A percentile compares a stretch with the other conserved stretches of the same genome.
These are phyloP conservation scores for Schizaphis graminum DNA, from an alignment of 2,888 invertebrate species.

Conservation along the genomic window DNA sequence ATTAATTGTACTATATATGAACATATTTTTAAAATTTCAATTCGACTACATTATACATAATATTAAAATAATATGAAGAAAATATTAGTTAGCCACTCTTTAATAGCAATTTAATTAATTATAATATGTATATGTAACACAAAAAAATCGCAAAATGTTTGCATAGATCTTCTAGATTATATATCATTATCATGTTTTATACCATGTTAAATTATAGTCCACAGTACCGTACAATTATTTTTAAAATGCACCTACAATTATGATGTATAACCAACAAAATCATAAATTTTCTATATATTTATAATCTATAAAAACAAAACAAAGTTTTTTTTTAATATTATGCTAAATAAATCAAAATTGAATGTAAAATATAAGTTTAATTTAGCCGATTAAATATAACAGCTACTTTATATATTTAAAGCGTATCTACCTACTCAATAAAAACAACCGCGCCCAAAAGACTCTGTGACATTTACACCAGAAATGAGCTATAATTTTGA, in stretches of 20 bases:
- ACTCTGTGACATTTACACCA: background rate
- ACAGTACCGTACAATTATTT: background rate
- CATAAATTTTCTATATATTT: background rate
- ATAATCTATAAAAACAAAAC: background rate
- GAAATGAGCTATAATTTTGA: background rate
- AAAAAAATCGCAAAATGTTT: background rate
- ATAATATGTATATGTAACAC: background rate
- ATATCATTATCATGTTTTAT: background rate
- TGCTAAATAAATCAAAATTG: background rate
- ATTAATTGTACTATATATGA: background rate
- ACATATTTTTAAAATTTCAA: background rate
- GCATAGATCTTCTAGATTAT: background rate
- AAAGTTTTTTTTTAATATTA: background rate
- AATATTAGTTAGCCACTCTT: background rate
- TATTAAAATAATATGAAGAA: background rate
- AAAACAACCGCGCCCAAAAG: background rate
- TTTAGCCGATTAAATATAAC: background rate
- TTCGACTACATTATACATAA: background rate
- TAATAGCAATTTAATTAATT: background rate
- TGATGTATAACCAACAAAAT: background rate
- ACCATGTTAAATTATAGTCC: background rate
- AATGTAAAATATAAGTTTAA: background rate
- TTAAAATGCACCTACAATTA: background rate
- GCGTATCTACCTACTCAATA: background rate
- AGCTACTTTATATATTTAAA: background rate